phyloP scores from a whole-genome alignment of 2,113 vertebrate genomes.

The Scomber colias region DNA sequence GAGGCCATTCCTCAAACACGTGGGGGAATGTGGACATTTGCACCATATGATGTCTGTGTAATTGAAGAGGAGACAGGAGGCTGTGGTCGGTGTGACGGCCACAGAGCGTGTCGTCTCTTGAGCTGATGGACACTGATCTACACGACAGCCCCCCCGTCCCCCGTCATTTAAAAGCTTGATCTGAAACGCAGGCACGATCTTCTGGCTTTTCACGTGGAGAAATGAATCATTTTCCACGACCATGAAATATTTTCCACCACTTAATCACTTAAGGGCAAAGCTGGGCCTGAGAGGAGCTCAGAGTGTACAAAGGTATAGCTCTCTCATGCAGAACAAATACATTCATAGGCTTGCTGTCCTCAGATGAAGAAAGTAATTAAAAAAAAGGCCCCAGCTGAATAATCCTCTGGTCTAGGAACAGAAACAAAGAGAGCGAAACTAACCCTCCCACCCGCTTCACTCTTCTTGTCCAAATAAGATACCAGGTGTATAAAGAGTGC shows the following conservation, averaged over 20 bases:
- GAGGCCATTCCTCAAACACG: not conserved
- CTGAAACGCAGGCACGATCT: slow-evolving; percentile 11
- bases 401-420: slow-evolving; percentile 9
- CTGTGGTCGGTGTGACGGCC: not conserved
- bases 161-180: slow-evolving; percentile 31
- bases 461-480: slow-evolving; percentile 13
- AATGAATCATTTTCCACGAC: not conserved
- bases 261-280: slow-evolving; percentile 19
- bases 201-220: slow-evolving; percentile 12
- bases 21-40: slow-evolving; percentile 1
- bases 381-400: slow-evolving; percentile 54
- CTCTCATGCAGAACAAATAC: slow-evolving; percentile 59
- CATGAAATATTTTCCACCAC: not conserved
- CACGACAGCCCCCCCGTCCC: not conserved
- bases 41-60: not conserved
- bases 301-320: slow-evolving; percentile 30
- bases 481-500: not conserved
- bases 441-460: not conserved
- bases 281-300: slow-evolving; percentile 19
- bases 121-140: not conserved
- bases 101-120: not conserved
- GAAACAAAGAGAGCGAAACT: slow-evolving; percentile 12
- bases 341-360: slow-evolving; percentile 53
- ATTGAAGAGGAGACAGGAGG: slow-evolving; percentile 7
- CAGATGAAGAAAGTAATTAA: slow-evolving; percentile 75